Evolutionary conservation across 1,140 invertebrate genomes (phyloP).

Genomic region (Hermatobates lingyangjiaoensis): DNA sequence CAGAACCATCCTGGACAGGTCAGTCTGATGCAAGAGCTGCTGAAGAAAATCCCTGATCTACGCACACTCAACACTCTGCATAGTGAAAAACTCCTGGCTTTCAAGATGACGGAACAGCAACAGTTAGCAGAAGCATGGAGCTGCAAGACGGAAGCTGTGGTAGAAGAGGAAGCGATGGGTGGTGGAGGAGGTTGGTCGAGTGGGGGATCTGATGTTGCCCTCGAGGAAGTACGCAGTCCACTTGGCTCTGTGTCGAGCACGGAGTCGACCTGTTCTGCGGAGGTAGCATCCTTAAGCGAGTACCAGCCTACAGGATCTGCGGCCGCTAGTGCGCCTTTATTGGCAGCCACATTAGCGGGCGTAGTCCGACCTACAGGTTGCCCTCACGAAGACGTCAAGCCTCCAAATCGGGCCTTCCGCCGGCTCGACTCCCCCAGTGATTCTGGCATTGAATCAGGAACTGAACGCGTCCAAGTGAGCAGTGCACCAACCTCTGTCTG

Average conservation of each 20-base stretch:
- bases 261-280: conserved; percentile 48
- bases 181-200: conserved; percentile 34
- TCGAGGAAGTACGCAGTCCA: conserved; percentile 63
- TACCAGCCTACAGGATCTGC: conserved; percentile 18
- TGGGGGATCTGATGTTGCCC: conserved; percentile 40
- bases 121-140: conserved; percentile 34
- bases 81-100: conserved; percentile 85
- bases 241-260: conserved; percentile 69
- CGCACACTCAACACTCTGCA: conserved; percentile 88
- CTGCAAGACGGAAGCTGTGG: conserved; percentile 30
- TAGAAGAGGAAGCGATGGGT: conserved; percentile 27
- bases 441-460: conserved; percentile 82
- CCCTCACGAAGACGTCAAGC: conserved; percentile 37
- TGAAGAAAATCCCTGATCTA: conserved; percentile 88
- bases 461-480: conserved; percentile 52
- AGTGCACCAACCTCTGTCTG: conserved; percentile 57
- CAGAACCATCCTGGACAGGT: conserved; percentile 66
- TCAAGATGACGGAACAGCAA: conserved; percentile 75
- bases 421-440: conserved; percentile 78
- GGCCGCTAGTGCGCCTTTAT: conserved; percentile 40
- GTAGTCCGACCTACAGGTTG: no score
- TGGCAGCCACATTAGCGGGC: conserved; percentile 57
- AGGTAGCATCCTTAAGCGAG: conserved; percentile 37
- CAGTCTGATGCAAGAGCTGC: conserved; percentile 62
- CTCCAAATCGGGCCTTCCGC: conserved; percentile 38